phyloP scores from a whole-genome alignment of 2,888 invertebrate genomes.

The Coelopa pilipes region DNA sequence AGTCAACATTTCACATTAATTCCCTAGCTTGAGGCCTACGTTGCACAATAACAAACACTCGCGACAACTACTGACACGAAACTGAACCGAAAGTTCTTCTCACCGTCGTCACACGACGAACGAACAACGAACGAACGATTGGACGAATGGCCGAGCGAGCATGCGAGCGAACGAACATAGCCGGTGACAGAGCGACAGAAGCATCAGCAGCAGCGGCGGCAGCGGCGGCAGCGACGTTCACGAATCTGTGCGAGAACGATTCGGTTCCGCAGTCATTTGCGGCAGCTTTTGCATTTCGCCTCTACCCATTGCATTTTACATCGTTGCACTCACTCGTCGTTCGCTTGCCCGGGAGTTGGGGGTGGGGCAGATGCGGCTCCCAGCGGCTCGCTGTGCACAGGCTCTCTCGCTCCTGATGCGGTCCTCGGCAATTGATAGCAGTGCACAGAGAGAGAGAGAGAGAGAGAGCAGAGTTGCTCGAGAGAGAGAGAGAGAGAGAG shows the following conservation, averaged over 20 bases:
- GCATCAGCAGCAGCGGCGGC: conserved; percentile 41
- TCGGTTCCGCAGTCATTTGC: background rate
- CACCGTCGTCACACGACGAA: background rate
- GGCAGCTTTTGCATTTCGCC: conserved; percentile 8
- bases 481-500: background rate
- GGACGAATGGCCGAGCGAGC: conserved; percentile 29
- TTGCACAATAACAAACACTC: conserved; percentile 49
- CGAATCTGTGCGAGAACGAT: background rate
- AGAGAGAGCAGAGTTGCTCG: background rate
- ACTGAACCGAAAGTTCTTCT: conserved; percentile 52
- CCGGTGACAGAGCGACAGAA: conserved; percentile 39
- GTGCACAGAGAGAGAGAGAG: background rate
- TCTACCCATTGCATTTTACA: background rate
- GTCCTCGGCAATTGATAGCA: background rate
- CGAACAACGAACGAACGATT: background rate
- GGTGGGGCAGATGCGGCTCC: background rate
- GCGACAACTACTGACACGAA: conserved; percentile 66
- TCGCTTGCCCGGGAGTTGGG: background rate
- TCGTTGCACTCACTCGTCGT: background rate
- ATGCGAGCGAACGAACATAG: conserved; percentile 35
- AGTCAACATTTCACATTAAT: conserved; percentile 25
- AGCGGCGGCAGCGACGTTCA: conserved; percentile 39
- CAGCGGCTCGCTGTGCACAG: background rate
- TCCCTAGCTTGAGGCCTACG: conserved; percentile 42
- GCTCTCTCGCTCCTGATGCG: background rate